Evolutionary conservation across 2,797 vertebrate genomes (phyloP).

Genomic region (Pseudochirops corinnae): DNA sequence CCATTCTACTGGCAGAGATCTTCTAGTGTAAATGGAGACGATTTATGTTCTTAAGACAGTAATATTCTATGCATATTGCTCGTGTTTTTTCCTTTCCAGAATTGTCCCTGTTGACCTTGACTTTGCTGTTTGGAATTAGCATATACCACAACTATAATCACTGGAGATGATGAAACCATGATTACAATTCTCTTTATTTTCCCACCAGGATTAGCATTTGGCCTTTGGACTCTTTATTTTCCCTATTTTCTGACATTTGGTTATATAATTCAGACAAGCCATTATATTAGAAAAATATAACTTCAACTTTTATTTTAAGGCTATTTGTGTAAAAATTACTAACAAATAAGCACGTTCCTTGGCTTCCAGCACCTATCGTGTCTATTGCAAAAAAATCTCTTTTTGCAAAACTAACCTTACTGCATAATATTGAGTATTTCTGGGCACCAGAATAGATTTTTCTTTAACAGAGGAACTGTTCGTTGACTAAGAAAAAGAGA

Average conservation of each 20-base stretch:
- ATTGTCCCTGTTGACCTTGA: constrained; percentile 8
- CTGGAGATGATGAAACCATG: background rate
- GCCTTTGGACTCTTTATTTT: constrained; percentile 48
- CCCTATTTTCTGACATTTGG: background rate
- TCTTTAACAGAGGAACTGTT: constrained; percentile 25
- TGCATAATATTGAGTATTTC: constrained; percentile 66
- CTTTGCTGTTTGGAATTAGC: background rate
- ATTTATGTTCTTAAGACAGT: constrained; percentile 25
- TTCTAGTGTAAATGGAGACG: constrained; percentile 22
- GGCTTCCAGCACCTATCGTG: constrained; percentile 76
- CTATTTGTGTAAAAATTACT: constrained; percentile 76
- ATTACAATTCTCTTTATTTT: constrained; percentile 41
- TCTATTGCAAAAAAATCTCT: constrained; percentile 62
- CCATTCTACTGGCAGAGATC: background rate
- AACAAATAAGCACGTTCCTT: constrained; percentile 80
- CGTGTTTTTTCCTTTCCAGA: constrained; percentile 57
- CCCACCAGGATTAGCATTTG: constrained; percentile 69
- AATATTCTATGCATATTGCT: background rate
- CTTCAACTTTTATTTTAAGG: constrained; percentile 52
- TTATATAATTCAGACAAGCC: constrained; percentile 55
- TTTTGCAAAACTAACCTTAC: constrained; percentile 79
- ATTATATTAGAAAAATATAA: constrained; percentile 1
- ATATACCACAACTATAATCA: constrained; percentile 14
- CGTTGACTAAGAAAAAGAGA: constrained; percentile 40
- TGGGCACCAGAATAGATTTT: constrained; percentile 46